A percentile compares a stretch with the other conserved stretches of the same genome.
These are phyloP conservation scores for Lasioglossum figueresi DNA, from an alignment of 2,888 invertebrate genomes.

Conservation along the genomic window DNA sequence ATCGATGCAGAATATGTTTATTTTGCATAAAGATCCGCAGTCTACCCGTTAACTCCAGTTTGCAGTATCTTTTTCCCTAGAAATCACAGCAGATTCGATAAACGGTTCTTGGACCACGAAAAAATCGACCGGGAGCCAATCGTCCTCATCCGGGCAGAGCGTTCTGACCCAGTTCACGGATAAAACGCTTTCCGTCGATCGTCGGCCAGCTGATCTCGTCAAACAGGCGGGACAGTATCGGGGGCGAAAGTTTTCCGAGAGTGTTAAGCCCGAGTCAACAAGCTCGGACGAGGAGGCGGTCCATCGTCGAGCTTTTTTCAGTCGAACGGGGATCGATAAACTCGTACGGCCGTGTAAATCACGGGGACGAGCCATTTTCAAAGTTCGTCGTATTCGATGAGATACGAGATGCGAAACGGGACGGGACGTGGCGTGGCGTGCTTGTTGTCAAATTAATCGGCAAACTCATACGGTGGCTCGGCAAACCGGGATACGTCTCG, in stretches of 20 bases:
- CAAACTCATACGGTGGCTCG: conserved; percentile 56
- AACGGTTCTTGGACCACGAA: neutral
- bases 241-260: conserved; percentile 3
- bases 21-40: neutral
- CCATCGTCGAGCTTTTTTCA: conserved; percentile 31
- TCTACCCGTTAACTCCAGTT: neutral
- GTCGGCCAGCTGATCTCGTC: neutral
- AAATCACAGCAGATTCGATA: neutral
- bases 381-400: conserved; percentile 24
- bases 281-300: neutral
- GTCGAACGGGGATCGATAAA: conserved; percentile 30
- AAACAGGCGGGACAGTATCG: neutral
- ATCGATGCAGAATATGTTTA: neutral
- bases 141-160: neutral
- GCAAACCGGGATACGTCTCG: conserved; percentile 51
- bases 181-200: conserved; percentile 2
- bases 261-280: conserved; percentile 1
- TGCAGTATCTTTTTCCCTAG: neutral
- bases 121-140: neutral
- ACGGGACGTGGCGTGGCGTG: neutral
- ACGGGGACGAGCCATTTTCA: conserved; percentile 36
- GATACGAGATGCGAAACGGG: neutral
- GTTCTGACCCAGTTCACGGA: neutral
- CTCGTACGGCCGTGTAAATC: conserved; percentile 45
- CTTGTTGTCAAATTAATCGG: conserved; percentile 61